A percentile compares a stretch with the other conserved stretches of the same genome.
Conservation (phyloP, 2,888 invertebrate genomes). For the Meteorus colon region DNA sequence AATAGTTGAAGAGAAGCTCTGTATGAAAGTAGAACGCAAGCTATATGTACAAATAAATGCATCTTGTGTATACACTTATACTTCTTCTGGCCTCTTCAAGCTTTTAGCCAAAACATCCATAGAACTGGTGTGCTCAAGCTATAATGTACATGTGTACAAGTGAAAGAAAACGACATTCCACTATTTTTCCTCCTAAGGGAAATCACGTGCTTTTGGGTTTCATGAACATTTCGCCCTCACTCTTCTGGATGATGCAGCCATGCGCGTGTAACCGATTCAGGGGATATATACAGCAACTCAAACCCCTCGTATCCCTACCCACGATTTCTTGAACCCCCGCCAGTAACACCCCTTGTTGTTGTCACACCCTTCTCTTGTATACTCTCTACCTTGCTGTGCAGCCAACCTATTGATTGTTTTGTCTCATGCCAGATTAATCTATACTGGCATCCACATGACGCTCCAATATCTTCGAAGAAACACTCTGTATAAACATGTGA, state of each 20-base stretch:
- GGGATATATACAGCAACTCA: constrained; percentile 49
- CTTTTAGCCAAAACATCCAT: constrained; percentile 4
- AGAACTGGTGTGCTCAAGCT: neutral
- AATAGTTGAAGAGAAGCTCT: too few relatives aligned
- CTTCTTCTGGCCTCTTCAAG: constrained; percentile 8
- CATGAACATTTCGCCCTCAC: constrained; percentile 64
- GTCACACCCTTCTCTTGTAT: constrained; percentile 25
- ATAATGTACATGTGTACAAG: constrained; percentile 34
- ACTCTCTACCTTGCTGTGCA: constrained; percentile 16
- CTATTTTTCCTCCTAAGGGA: constrained; percentile 66
- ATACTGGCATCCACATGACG: neutral
- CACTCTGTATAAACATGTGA: too few relatives aligned
- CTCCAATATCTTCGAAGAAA: too few relatives aligned
- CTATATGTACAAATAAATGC: constrained; percentile 12
- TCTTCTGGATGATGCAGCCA: constrained; percentile 31
- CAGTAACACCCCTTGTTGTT: constrained; percentile 32
- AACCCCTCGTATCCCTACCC: constrained; percentile 3
- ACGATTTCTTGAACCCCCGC: neutral
- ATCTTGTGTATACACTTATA: constrained; percentile 7
- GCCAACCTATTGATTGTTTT: constrained; percentile 34
- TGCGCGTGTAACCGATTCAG: constrained; percentile 52
- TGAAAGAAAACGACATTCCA: constrained; percentile 59
- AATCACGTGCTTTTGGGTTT: constrained; percentile 70
- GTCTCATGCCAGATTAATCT: constrained; percentile 30
- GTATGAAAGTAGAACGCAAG: neutral